Evolutionary conservation across 2,113 vertebrate species (phyloP).

Genomic region (Macaca nemestrina): DNA sequence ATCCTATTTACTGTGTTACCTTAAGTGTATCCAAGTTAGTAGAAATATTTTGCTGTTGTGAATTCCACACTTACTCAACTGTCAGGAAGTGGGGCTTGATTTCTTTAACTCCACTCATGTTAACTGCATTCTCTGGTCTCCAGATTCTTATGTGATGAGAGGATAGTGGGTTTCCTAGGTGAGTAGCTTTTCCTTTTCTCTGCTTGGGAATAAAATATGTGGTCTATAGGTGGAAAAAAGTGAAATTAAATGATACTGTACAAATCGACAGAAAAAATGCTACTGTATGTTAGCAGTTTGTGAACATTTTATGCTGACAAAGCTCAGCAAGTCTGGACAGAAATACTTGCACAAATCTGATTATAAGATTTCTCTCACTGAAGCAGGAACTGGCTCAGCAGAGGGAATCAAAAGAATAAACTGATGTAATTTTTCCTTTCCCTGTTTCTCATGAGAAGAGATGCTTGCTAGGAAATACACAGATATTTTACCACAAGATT

Average conservation of each 20-base stretch:
- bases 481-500: neutral
- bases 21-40: neutral
- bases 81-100: neutral
- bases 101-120: neutral
- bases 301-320: constrained; percentile 79
- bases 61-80: neutral
- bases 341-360: constrained; percentile 79
- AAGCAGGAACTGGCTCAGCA: constrained; percentile 44
- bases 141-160: neutral
- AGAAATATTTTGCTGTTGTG: neutral
- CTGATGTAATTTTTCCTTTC: neutral
- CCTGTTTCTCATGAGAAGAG: neutral
- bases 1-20: neutral
- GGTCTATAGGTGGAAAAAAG: constrained; percentile 54
- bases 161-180: constrained; percentile 65
- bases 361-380: constrained; percentile 69
- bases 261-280: constrained; percentile 56
- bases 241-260: constrained; percentile 77
- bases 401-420: constrained; percentile 57
- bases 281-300: constrained; percentile 74
- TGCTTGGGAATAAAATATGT: constrained; percentile 56
- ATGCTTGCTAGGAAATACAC: neutral
- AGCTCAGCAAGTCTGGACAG: constrained; percentile 58
- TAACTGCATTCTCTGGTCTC: neutral
- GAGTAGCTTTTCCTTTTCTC: constrained; percentile 17